Evolutionary conservation across 2,797 vertebrate species (phyloP), one percentile per base, ranked within the genome.

Genomic region (Brachymystax lenok): DNA sequence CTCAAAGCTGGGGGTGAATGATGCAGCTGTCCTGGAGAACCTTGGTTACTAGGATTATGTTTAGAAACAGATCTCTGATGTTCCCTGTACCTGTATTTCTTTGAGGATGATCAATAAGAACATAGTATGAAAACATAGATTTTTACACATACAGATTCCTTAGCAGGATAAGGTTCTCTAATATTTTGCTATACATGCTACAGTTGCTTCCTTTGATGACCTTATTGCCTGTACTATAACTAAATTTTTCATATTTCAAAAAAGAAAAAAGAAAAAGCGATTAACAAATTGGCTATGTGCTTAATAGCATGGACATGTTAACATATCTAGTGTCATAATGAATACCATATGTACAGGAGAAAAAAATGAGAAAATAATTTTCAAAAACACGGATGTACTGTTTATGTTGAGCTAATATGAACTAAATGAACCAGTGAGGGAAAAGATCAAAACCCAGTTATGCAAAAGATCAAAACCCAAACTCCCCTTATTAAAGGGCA

Each of bases 401-500:
- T 82, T 82, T 64, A 40, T 79, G 69, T 82, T 76, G 35, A 73
- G 6, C 40, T 73, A 21, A 75, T 40, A 66, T 50, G 64, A 83
- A 67, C 33, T 80, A 72, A 83, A 87, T 85, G 71, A 86, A 81
- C 75, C 84, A 63, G 13, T 78, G 79, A 46, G 76, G 70, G 73
- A 78, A 84, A 84, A 87, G 80, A 80, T 87, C 82, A 84, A 88
- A 87, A 86, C 76, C 71, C 74, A 76, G 75, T 83, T 81, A 82
- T 79, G 78, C 51, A 76, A 70, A 78, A 82, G 82, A 86, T 86
- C 82, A 81, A 83, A 83, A 82, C 73, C 52, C 69, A 79, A 83
- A 88, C 89, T 84, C 86, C 79, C 82, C 84, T 90, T 88, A 88
- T 91, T 92, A 93, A 90, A 86, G 87, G 88, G 79, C 86, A 91